Base-by-base conservation (phyloP, 2,888 invertebrate genomes). In the Dicyrtoma fusca region DNA sequence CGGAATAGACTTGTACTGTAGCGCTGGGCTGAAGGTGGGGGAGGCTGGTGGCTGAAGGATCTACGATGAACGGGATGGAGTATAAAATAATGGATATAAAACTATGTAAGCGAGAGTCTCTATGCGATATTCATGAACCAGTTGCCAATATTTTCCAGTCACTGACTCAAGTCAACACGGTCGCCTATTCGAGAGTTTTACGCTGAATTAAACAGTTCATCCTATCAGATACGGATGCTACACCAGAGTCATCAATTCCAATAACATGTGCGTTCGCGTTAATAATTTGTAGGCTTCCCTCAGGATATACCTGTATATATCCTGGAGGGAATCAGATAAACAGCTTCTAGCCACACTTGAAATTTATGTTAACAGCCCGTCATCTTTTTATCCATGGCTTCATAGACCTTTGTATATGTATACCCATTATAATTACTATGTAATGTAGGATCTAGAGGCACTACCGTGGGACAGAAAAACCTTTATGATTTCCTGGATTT, bases 101-200 rank as follows among this genome's bases (percentile, higher is more conserved):
- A 34, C 34, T 17, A 53, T 53, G 53, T 17, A n/a, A 25, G 57
- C 1, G 57, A 10, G 26, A 23, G 14, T 17, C 19, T 21, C 53
- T 14, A 17, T 21, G 26, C 5, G 61, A 42, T 61, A 42, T 61
- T 61, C 42, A 61, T 61, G 61, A 61, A 17, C 61, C 61, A 42
- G 42, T 42, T 42, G 42, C 44, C 42, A 61, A 42, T 42, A 61
- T 42, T 61, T 61, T 61, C 61, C 61, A 61, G 34, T 42, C 44
- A 42, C 61, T 61, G 42, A 61, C 2, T 61, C 61, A 61, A 61
- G 19, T 42, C 61, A 61, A 42, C 61, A 61, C 26, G 42, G 34
- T 17, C 14, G 34, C 17, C 42, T 61, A 42, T 61, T 10, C 17
- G 13, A 19, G 17, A 61, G 61, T 13, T 61, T 61, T 61, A 61